Percentiles rank a stretch among this genome's conserved stretches.
Evolutionary conservation across 2,797 vertebrate species (phyloP).

Genomic region (Muraenolepis orangiensis): DNA sequence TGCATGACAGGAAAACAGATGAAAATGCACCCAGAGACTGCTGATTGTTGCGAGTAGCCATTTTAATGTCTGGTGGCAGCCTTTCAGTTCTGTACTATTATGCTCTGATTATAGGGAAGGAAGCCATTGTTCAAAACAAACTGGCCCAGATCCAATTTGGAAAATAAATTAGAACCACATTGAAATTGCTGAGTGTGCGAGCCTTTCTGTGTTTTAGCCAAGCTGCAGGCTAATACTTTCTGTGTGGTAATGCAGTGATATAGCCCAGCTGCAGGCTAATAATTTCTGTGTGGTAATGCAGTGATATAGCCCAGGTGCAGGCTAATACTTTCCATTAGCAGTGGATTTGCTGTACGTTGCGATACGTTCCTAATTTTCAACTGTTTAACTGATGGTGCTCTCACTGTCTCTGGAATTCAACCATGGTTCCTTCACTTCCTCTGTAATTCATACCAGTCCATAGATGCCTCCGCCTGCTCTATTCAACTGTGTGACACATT

Average conservation of each 20-base stretch:
- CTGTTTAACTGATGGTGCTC: conserved; percentile 30
- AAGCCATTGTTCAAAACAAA: neutral
- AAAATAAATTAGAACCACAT: neutral
- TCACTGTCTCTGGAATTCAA: conserved; percentile 12
- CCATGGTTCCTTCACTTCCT: conserved; percentile 15
- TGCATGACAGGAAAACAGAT: conserved; percentile 6
- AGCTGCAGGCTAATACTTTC: neutral
- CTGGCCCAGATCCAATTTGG: conserved; percentile 15
- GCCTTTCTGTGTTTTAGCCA: conserved; percentile 3
- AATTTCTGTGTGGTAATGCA: neutral
- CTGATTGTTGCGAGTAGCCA: conserved; percentile 17
- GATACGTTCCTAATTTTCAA: conserved; percentile 26
- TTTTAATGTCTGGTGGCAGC: conserved; percentile 1
- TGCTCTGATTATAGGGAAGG: neutral
- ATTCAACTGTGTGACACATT: too few relatives aligned
- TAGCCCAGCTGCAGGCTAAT: neutral
- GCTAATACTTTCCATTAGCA: neutral
- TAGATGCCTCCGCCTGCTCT: conserved; percentile 25
- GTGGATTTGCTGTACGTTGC: conserved; percentile 22
- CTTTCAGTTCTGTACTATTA: conserved; percentile 2
- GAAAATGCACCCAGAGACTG: neutral
- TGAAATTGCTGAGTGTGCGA: conserved; percentile 14
- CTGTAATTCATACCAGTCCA: conserved; percentile 22
- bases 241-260: neutral
- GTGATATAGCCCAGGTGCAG: neutral